phyloP scores from a whole-genome alignment of 2,888 invertebrate genomes.

The Hedychridium roseum region DNA sequence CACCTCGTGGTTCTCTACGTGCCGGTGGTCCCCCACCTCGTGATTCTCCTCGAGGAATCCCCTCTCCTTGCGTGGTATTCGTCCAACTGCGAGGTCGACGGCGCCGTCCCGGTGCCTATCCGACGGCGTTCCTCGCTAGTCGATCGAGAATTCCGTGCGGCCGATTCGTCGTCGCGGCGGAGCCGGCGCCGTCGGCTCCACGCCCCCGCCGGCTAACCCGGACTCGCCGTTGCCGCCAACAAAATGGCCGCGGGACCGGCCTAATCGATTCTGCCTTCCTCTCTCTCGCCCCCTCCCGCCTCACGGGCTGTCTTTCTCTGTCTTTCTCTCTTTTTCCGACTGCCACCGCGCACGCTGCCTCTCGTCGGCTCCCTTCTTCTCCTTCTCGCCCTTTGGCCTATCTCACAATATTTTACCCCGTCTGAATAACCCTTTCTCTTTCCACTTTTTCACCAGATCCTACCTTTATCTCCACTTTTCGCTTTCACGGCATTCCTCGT shows the following conservation, averaged over 20 bases:
- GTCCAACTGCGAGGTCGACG: constrained; percentile 17
- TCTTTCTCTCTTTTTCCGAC: constrained; percentile 17
- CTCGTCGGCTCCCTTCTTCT: constrained; percentile 2
- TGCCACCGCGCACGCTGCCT: constrained; percentile 7
- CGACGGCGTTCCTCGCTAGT: background rate
- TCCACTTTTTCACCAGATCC: background rate
- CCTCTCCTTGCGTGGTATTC: no score
- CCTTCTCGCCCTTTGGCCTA: background rate
- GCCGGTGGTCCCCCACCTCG: no score
- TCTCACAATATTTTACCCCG: background rate
- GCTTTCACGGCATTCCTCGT: background rate
- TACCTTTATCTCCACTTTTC: background rate
- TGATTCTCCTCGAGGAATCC: no score
- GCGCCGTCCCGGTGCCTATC: constrained; percentile 2
- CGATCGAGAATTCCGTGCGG: constrained; percentile 1
- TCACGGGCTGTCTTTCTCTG: constrained; percentile 1
- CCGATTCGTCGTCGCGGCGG: constrained; percentile 32
- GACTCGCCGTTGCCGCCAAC: constrained; percentile 42
- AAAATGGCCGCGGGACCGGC: constrained; percentile 56
- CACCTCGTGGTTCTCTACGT: no score
- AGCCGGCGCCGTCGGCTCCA: constrained; percentile 46
- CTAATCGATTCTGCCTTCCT: constrained; percentile 56
- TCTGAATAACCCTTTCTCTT: constrained; percentile 2
- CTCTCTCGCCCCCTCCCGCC: constrained; percentile 20
- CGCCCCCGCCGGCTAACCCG: constrained; percentile 40